These are phyloP conservation scores for Tachysurus vachellii DNA, from an alignment of 2,113 vertebrate genomes.

Conservation along the genomic window DNA sequence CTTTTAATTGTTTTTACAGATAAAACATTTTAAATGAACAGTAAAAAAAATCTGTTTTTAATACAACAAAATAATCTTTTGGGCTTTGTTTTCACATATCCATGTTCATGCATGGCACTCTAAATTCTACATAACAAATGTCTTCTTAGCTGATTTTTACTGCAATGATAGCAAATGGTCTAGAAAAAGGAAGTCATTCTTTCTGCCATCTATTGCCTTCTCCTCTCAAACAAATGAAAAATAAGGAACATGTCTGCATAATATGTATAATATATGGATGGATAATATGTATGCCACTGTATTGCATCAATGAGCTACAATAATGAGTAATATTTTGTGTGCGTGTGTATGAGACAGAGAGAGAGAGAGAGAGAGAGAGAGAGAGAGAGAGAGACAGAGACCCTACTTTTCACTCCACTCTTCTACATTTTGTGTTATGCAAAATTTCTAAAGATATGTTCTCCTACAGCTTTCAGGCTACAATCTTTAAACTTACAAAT, in stretches of 20 bases:
- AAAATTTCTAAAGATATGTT: neutral
- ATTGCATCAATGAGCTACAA: neutral
- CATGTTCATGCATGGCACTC: neutral
- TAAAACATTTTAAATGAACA: neutral
- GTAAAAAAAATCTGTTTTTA: neutral
- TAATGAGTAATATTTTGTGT: neutral
- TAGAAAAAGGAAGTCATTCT: neutral
- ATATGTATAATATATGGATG: neutral
- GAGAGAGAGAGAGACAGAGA: neutral
- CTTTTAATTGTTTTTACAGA: neutral
- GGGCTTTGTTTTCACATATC: neutral
- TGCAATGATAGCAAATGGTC: neutral
- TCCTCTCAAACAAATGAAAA: neutral
- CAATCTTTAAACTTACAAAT: neutral
- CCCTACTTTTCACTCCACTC: neutral
- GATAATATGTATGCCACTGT: neutral
- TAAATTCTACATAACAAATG: neutral
- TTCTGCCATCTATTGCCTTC: neutral
- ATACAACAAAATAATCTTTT: neutral
- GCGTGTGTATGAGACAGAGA: neutral
- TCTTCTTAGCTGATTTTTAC: neutral
- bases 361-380: neutral
- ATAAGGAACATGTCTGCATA: neutral
- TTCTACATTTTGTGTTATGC: neutral
- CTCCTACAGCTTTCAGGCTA: neutral